Conservation (phyloP, 2,797 vertebrate genomes). For the Allochrocebus solatus region DNA sequence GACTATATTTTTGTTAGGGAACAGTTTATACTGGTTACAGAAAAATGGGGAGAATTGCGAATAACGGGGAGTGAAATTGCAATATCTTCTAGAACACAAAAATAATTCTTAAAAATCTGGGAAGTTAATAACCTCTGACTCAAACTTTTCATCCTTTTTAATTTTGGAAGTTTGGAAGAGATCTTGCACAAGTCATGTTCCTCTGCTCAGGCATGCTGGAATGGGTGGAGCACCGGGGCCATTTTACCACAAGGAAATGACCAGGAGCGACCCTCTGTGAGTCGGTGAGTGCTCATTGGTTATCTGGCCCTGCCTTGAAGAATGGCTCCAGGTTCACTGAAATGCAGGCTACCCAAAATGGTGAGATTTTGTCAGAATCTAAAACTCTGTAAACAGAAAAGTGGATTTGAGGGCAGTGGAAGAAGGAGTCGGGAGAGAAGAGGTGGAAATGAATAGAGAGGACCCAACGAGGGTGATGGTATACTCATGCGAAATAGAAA, state of each 20-base stretch:
- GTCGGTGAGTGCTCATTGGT: not conserved
- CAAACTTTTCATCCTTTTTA: not conserved
- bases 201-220: not conserved
- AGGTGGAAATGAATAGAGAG: not conserved
- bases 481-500: not conserved
- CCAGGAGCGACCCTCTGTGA: not conserved
- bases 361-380: not conserved
- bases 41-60: not conserved
- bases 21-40: not conserved
- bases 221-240: not conserved
- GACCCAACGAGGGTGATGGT: not conserved
- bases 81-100: not conserved
- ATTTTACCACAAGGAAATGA: not conserved
- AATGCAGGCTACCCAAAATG: not conserved
- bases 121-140: not conserved
- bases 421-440: not conserved
- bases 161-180: not conserved
- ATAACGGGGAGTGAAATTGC: not conserved
- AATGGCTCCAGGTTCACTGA: not conserved
- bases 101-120: not conserved
- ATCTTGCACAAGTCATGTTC: not conserved
- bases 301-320: not conserved
- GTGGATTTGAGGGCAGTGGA: not conserved
- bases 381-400: not conserved
- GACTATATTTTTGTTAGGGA: not conserved